Conservation (phyloP, 2,797 vertebrate species). For the Pogonophryne albipinna region DNA sequence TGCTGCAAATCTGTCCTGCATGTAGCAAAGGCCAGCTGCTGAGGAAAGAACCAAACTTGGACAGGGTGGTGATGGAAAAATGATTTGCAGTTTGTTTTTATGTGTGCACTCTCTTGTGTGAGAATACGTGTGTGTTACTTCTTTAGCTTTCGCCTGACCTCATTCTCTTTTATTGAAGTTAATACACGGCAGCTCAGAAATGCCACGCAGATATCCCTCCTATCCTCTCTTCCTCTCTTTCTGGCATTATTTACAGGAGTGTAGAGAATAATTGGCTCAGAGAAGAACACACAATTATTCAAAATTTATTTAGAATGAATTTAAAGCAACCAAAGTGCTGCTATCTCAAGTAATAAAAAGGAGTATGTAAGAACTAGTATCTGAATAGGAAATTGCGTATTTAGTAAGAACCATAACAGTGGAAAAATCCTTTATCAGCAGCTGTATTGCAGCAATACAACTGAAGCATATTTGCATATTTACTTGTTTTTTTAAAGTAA, state of each 20-base stretch:
- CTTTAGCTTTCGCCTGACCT: constrained; percentile 57
- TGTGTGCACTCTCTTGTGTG: constrained; percentile 7
- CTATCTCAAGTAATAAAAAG: not conserved
- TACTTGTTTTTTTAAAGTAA: not conserved
- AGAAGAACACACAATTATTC: not conserved
- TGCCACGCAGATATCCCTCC: constrained; percentile 63
- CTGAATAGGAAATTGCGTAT: not conserved
- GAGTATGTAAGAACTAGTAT: not conserved
- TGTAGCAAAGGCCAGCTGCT: constrained; percentile 40
- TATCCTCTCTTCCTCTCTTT: constrained; percentile 26
- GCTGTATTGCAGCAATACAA: not conserved
- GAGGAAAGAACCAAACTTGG: constrained; percentile 57
- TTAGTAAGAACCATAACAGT: not conserved
- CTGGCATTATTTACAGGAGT: constrained; percentile 32
- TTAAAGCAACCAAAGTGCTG: not conserved
- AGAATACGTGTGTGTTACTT: constrained; percentile 35
- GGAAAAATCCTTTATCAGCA: not conserved
- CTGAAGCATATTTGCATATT: not conserved
- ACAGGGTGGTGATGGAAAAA: constrained; percentile 53
- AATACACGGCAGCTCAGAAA: constrained; percentile 65
- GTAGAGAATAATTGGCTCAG: not conserved
- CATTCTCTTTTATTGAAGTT: constrained; percentile 63
- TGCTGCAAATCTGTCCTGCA: constrained; percentile 32
- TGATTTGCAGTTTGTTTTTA: constrained; percentile 27
- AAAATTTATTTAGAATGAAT: not conserved